Conservation (phyloP, 2,113 vertebrate species). For the Zingel zingel region DNA sequence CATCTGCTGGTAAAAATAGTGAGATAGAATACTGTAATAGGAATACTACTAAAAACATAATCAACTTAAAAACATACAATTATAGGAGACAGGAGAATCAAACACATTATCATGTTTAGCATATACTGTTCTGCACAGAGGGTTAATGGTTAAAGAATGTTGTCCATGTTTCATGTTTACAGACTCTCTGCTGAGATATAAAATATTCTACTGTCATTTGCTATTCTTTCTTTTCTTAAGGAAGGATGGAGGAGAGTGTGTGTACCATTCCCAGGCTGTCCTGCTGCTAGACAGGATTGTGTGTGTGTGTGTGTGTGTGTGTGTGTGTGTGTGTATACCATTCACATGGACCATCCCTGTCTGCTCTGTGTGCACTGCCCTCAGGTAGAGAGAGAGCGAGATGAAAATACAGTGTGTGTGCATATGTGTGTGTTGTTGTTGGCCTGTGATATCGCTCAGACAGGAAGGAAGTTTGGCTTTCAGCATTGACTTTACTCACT, state of each 20-base stretch:
- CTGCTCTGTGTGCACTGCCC: conserved; percentile 26
- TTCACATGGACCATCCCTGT: conserved; percentile 17
- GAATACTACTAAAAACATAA: not conserved
- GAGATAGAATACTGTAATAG: not conserved
- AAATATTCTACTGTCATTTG: not conserved
- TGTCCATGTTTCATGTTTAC: not conserved
- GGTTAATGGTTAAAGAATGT: not conserved
- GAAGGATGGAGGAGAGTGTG: conserved; percentile 8
- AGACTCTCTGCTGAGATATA: not conserved
- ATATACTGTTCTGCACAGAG: not conserved
- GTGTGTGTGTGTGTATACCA: conserved; percentile 10
- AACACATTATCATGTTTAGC: not conserved
- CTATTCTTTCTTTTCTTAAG: not conserved
- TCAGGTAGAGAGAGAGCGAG: conserved; percentile 9
- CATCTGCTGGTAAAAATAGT: conserved; percentile 1
- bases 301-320: conserved; percentile 23
- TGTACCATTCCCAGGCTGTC: conserved; percentile 33
- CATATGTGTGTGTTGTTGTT: conserved; percentile 53
- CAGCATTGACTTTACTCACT: conserved; percentile 55
- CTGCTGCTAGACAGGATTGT: conserved; percentile 8
- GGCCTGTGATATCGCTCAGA: conserved; percentile 63
- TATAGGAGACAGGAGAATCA: not conserved
- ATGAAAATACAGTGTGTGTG: conserved; percentile 28
- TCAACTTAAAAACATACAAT: not conserved
- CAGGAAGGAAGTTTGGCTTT: conserved; percentile 76